Evolutionary conservation across 2,888 invertebrate species (phyloP).

Genomic region (Harpalus rufipes): DNA sequence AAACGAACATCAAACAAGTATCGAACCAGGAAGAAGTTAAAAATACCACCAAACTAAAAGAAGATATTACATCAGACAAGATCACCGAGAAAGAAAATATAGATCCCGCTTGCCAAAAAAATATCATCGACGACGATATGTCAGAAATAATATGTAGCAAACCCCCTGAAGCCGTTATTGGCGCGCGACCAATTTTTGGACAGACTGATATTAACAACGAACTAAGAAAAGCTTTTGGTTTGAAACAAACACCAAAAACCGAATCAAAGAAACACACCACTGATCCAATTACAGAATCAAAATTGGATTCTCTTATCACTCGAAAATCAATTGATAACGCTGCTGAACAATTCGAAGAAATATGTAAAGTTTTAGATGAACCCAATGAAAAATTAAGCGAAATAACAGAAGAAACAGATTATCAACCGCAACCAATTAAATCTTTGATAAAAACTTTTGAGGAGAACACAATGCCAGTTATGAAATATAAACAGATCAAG

Average conservation of each 20-base stretch:
- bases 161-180: constrained; percentile 75
- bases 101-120: constrained; percentile 43
- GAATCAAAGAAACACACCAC: constrained; percentile 66
- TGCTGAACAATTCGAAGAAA: constrained; percentile 28
- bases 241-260: constrained; percentile 70
- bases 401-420: constrained; percentile 72
- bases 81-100: constrained; percentile 33
- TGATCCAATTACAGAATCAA: background rate
- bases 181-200: constrained; percentile 76
- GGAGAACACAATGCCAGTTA: constrained; percentile 80
- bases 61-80: constrained; percentile 11
- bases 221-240: constrained; percentile 75
- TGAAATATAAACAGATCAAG: constrained; percentile 79
- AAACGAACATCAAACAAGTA: constrained; percentile 26
- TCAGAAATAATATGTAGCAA: constrained; percentile 72
- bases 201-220: constrained; percentile 75
- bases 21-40: constrained; percentile 56
- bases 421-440: constrained; percentile 77
- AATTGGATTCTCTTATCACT: constrained; percentile 14
- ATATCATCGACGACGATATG: constrained; percentile 20
- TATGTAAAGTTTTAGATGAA: constrained; percentile 17
- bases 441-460: constrained; percentile 82
- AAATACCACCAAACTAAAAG: constrained; percentile 44
- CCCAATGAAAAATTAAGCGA: constrained; percentile 45
- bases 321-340: constrained; percentile 39